Evolutionary conservation across 2,888 invertebrate genomes (phyloP).

Genomic region (Pachydiplax longipennis): DNA sequence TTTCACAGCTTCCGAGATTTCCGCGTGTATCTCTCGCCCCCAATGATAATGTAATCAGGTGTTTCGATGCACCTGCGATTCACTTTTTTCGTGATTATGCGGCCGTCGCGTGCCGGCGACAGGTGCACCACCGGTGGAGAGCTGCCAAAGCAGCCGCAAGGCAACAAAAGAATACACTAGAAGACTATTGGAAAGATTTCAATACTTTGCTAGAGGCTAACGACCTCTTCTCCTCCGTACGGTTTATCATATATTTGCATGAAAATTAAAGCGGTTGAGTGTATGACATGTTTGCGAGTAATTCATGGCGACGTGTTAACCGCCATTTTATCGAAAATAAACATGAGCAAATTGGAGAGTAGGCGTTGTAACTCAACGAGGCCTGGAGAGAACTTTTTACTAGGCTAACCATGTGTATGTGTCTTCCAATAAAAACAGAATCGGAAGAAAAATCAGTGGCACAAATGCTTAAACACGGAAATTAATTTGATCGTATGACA

Average conservation of each 20-base stretch:
- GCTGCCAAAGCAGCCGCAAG: background rate
- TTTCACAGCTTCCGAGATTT: background rate
- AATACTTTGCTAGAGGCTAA: background rate
- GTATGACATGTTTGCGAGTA: background rate
- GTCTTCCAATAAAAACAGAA: too few relatives aligned
- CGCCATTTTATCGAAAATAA: background rate
- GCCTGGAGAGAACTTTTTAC: too few relatives aligned
- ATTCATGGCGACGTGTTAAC: background rate
- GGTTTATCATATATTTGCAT: background rate
- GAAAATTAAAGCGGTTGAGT: background rate
- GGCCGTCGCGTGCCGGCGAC: background rate
- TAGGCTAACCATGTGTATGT: too few relatives aligned
- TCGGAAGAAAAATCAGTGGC: too few relatives aligned
- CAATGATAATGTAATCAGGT: background rate
- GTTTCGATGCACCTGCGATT: background rate
- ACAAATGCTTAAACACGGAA: too few relatives aligned
- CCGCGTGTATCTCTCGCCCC: background rate
- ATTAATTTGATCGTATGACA: too few relatives aligned
- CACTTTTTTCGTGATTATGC: background rate
- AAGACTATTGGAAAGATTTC: background rate
- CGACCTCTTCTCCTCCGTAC: background rate
- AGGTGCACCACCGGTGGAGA: background rate
- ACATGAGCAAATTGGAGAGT: too few relatives aligned
- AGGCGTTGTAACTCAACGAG: too few relatives aligned
- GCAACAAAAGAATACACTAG: background rate